Percentiles rank a stretch among this genome's conserved stretches.
These are phyloP conservation scores for Neoscelio sp. DNA, from an alignment of 2,888 invertebrate species.

Conservation along the genomic window DNA sequence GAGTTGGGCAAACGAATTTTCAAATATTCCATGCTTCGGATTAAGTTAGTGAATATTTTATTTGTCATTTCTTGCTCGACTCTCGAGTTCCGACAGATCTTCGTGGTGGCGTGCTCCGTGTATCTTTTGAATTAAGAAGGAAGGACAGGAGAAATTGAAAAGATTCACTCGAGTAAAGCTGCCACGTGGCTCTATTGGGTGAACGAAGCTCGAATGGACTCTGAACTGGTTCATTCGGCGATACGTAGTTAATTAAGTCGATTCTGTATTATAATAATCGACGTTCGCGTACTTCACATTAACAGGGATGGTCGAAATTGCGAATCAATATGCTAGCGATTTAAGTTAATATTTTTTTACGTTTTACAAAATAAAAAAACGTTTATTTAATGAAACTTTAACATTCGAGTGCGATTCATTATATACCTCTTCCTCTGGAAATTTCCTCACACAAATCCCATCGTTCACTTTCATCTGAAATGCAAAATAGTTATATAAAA, in stretches of 20 bases:
- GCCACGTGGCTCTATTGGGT: slow-evolving; percentile 79
- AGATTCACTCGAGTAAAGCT: slow-evolving; percentile 73
- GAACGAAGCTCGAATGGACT: slow-evolving; percentile 60
- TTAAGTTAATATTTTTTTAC: slow-evolving; percentile 7
- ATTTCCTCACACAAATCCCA: too few relatives aligned
- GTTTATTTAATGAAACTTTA: neutral
- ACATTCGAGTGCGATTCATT: too few relatives aligned
- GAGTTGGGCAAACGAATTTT: too few relatives aligned
- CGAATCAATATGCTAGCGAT: slow-evolving; percentile 10
- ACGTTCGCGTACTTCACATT: slow-evolving; percentile 16
- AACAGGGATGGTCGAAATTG: slow-evolving; percentile 43
- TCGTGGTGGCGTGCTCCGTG: slow-evolving; percentile 17
- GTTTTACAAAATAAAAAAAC: neutral
- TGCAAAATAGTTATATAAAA: slow-evolving; percentile 1
- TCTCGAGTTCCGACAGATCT: too few relatives aligned
- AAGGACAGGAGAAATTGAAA: slow-evolving; percentile 18
- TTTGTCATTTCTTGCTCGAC: too few relatives aligned
- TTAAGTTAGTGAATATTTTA: too few relatives aligned
- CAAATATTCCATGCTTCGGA: too few relatives aligned
- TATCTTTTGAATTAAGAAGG: slow-evolving; percentile 45
- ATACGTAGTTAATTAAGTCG: slow-evolving; percentile 37
- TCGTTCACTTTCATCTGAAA: slow-evolving; percentile 12
- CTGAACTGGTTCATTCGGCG: slow-evolving; percentile 42
- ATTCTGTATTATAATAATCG: slow-evolving; percentile 28
- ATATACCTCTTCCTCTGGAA: too few relatives aligned